Percentiles rank a stretch among this genome's conserved stretches.
These are phyloP conservation scores for Drosophila virilis DNA, from an alignment of 1,140 invertebrate species.

Conservation along the genomic window DNA sequence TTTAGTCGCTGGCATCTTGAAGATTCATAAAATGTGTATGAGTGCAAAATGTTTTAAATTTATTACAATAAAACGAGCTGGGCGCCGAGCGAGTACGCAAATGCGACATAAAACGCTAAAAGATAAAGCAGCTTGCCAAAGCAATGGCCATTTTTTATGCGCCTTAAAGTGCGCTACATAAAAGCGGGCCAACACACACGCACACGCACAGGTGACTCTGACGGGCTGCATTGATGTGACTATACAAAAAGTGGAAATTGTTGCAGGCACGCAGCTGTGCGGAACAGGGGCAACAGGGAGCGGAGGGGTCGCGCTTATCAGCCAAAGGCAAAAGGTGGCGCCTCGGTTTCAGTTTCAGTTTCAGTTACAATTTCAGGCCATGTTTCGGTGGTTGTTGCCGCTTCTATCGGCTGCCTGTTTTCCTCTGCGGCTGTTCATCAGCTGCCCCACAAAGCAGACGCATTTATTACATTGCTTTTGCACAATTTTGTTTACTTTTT, in stretches of 20 bases:
- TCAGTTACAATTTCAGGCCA: slow-evolving; percentile 15
- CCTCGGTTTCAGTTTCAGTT: slow-evolving; percentile 28
- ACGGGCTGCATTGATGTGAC: slow-evolving; percentile 71
- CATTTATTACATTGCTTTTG: slow-evolving; percentile 80
- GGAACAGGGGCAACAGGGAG: not conserved
- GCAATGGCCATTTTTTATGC: slow-evolving; percentile 74
- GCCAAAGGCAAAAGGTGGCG: slow-evolving; percentile 54
- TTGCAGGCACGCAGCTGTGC: slow-evolving; percentile 16
- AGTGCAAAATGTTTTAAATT: slow-evolving; percentile 82
- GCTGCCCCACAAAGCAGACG: slow-evolving; percentile 62
- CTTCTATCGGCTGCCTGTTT: slow-evolving; percentile 51
- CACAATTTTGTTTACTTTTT: slow-evolving; percentile 33
- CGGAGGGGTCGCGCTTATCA: slow-evolving; percentile 51
- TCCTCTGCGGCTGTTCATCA: slow-evolving; percentile 72
- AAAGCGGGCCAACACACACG: slow-evolving; percentile 45
- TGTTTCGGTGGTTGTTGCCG: not conserved
- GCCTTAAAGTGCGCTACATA: slow-evolving; percentile 74
- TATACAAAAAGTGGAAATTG: slow-evolving; percentile 47
- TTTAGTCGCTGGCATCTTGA: slow-evolving; percentile 63
- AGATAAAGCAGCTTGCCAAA: slow-evolving; percentile 70
- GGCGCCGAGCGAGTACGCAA: slow-evolving; percentile 65
- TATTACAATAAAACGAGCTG: slow-evolving; percentile 81
- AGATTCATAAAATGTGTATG: slow-evolving; percentile 81
- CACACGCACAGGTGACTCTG: slow-evolving; percentile 53
- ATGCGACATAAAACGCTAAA: slow-evolving; percentile 81